Evolutionary conservation across 2,113 vertebrate genomes (phyloP).

Genomic region (Megaceryle maxima): DNA sequence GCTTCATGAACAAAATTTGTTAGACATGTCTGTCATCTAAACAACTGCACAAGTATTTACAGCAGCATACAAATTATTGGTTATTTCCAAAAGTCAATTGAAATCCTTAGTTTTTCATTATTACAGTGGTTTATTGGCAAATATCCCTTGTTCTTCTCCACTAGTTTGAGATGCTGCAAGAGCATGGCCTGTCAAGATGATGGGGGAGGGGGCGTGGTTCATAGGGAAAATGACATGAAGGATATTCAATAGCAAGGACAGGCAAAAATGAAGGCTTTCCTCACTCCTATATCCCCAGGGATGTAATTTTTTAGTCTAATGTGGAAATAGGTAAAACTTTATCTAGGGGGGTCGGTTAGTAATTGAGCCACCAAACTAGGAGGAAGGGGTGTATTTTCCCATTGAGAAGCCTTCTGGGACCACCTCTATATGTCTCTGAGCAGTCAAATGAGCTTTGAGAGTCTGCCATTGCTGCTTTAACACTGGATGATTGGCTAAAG

Average conservation of each 20-base stretch:
- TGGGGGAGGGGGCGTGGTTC: not conserved
- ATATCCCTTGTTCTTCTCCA: not conserved
- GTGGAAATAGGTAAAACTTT: not conserved
- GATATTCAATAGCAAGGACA: not conserved
- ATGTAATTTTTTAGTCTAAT: not conserved
- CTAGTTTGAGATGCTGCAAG: not conserved
- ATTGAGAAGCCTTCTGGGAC: not conserved
- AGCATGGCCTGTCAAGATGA: not conserved
- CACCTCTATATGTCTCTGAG: not conserved
- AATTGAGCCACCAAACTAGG: not conserved
- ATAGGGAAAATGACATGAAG: not conserved
- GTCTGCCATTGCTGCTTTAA: not conserved
- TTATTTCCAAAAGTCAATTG: not conserved
- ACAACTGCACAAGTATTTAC: not conserved
- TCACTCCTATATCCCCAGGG: not conserved
- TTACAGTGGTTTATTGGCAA: not conserved
- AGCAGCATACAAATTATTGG: not conserved
- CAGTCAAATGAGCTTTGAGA: not conserved
- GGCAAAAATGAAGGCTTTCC: not conserved
- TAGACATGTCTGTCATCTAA: not conserved
- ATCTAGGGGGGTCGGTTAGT: not conserved
- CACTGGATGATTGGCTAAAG: not conserved
- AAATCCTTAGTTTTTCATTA: not conserved
- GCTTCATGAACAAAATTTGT: not conserved
- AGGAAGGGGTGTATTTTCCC: not conserved